Evolutionary conservation across 2,888 invertebrate species (phyloP), one percentile per base, ranked within the genome.

Genomic region (Sturmia bella): DNA sequence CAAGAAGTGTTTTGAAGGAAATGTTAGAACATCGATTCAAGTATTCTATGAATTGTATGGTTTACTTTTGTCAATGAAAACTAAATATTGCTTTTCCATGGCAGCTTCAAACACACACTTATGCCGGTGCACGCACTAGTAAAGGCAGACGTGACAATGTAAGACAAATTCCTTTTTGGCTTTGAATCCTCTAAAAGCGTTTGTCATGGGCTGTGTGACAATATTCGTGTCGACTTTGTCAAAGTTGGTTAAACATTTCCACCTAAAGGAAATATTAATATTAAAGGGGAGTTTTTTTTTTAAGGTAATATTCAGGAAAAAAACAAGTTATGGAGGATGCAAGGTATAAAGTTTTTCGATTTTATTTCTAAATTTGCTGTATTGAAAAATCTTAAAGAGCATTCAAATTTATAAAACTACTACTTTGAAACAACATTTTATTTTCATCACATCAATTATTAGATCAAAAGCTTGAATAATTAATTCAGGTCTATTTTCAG

Each of bases 31-130:
- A 73, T 73, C 50, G 61, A 66, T 66, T 24, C 11, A 73, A 68
- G 56, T 56, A 45, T 41, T 56, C 0, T 52, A 32, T 64, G 17
- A 61, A 54, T 15, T 43, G 7, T 45, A 45, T 21, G 69, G 43
- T 64, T 57, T 45, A 39, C 11, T 73, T 61, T 69, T 73, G 66
- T 73, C 59, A 61, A 68, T 63, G 63, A 37, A 69, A 74, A 64
- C 37, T 45, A 64, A 63, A 64, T 74, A 74, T 64, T 59, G 52
- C 13, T 37, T 66, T 66, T 56, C 24, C 39, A 24, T 11, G 32
- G 5, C 45, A 15, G 11, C 24, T 4, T n/a, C 39, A 17, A 11
- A 19, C 39, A 57, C 17, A 11, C 4, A 37, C 17, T 12, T 15
- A 24, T 32, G 13, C 13, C 37, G 17, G 11, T 39, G 15, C 52